Evolutionary conservation across 2,113 vertebrate species (phyloP).

Genomic region (Peucedramus taeniatus): DNA sequence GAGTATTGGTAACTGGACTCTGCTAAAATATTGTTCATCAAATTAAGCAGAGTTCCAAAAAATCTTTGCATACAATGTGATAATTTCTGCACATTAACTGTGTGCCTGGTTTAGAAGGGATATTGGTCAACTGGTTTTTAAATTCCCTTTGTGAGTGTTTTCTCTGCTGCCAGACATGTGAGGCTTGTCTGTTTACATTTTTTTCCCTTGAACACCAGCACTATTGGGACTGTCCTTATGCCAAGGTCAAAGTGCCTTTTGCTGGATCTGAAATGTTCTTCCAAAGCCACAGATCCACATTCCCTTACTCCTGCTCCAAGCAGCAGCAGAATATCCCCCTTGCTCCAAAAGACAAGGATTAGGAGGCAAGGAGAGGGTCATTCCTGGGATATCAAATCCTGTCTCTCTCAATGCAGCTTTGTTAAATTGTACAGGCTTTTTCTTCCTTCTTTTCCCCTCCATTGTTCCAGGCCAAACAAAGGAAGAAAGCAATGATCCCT

Average conservation of each 20-base stretch:
- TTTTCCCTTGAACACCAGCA: not conserved
- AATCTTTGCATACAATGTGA: not conserved
- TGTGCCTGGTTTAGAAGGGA: not conserved
- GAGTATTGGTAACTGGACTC: not conserved
- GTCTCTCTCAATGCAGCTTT: not conserved
- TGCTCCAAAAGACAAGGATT: not conserved
- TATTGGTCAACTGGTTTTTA: not conserved
- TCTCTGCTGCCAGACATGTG: not conserved
- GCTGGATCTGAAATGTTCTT: not conserved
- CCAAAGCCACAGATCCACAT: not conserved
- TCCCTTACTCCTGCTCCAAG: not conserved
- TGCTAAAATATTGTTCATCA: not conserved
- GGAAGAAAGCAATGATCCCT: not conserved
- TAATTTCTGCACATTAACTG: not conserved
- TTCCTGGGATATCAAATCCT: not conserved
- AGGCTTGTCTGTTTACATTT: not conserved
- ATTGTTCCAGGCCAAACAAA: not conserved
- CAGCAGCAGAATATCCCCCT: not conserved
- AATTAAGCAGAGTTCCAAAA: not conserved
- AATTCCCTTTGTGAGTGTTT: not conserved
- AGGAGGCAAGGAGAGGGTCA: not conserved
- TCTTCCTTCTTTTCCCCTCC: rapidly evolving
- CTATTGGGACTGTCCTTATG: not conserved
- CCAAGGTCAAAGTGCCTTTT: not conserved
- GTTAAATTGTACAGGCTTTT: not conserved